Percentiles rank a stretch among this genome's conserved stretches.
Evolutionary conservation across 2,888 invertebrate genomes (phyloP).

Genomic region (Drosophila lacicola): DNA sequence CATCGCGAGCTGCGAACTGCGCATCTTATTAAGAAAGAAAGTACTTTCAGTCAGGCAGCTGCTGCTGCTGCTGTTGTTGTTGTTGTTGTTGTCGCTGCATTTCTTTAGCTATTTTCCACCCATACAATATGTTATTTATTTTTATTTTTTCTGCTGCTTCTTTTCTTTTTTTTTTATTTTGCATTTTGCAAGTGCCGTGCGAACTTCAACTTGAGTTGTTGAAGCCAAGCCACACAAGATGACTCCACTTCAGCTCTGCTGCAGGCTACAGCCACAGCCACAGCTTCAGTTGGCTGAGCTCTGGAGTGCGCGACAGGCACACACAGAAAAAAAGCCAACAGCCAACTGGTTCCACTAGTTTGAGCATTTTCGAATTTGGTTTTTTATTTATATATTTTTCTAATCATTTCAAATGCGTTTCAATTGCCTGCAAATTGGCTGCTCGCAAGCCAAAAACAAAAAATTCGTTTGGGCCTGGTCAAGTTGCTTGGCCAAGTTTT

Average conservation of each 20-base stretch:
- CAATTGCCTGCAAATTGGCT: slow-evolving; percentile 64
- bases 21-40: slow-evolving; percentile 80
- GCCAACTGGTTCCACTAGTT: slow-evolving; percentile 72
- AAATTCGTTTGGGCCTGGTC: slow-evolving; percentile 37
- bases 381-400: slow-evolving; percentile 42
- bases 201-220: slow-evolving; percentile 74
- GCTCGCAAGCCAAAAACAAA: slow-evolving; percentile 34
- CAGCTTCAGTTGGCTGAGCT: slow-evolving; percentile 14
- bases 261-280: slow-evolving; percentile 13
- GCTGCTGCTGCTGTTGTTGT: slow-evolving; percentile 33
- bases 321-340: slow-evolving; percentile 5
- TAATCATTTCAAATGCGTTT: slow-evolving; percentile 69
- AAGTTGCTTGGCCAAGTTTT: slow-evolving; percentile 57
- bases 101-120: slow-evolving; percentile 53
- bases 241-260: slow-evolving; percentile 50
- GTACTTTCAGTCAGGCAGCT: slow-evolving; percentile 76
- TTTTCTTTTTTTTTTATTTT: slow-evolving; percentile 34
- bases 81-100: slow-evolving; percentile 45
- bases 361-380: slow-evolving; percentile 33
- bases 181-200: slow-evolving; percentile 75
- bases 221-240: slow-evolving; percentile 70
- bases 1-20: slow-evolving; percentile 70
- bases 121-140: slow-evolving; percentile 60
- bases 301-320: slow-evolving; percentile 12
- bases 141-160: slow-evolving; percentile 29